A percentile compares a stretch with the other conserved stretches of the same genome.
These are phyloP conservation scores for Xenentodon cancila DNA, from an alignment of 2,797 vertebrate species.

Conservation along the genomic window DNA sequence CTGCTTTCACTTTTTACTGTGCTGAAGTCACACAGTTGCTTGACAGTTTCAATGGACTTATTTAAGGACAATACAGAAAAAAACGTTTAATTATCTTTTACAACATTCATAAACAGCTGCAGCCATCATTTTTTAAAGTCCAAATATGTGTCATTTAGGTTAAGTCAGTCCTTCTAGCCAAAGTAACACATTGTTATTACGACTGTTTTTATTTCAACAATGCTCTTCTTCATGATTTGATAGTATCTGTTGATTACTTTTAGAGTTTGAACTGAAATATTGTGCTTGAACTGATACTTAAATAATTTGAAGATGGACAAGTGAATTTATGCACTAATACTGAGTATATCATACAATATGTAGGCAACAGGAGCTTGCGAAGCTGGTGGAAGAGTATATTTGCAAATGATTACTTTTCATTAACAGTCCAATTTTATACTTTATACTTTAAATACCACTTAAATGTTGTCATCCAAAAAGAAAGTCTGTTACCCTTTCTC, in stretches of 20 bases:
- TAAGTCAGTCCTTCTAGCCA: not conserved
- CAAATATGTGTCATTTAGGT: constrained; percentile 2
- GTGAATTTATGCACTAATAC: no score
- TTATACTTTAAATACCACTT: no score
- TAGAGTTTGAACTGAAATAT: no score
- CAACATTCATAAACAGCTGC: constrained; percentile 58
- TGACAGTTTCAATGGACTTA: constrained; percentile 50
- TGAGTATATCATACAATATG: no score
- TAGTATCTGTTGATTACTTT: not conserved
- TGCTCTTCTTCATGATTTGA: constrained; percentile 4
- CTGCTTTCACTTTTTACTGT: constrained; percentile 59
- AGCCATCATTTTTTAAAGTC: constrained; percentile 29
- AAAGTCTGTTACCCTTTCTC: no score
- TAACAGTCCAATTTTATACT: no score
- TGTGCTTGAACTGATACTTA: no score
- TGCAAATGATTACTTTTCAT: no score
- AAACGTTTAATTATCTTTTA: constrained; percentile 57
- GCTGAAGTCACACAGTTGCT: constrained; percentile 48
- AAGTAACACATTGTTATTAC: not conserved
- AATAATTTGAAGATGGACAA: no score
- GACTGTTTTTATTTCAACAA: not conserved
- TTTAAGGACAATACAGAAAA: constrained; percentile 32
- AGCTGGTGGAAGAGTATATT: no score
- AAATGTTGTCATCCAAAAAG: no score
- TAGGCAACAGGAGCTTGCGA: no score